A percentile compares a stretch with the other conserved stretches of the same genome.
phyloP scores from a whole-genome alignment of 2,888 invertebrate genomes.

The Polydrusus tereticollis region DNA sequence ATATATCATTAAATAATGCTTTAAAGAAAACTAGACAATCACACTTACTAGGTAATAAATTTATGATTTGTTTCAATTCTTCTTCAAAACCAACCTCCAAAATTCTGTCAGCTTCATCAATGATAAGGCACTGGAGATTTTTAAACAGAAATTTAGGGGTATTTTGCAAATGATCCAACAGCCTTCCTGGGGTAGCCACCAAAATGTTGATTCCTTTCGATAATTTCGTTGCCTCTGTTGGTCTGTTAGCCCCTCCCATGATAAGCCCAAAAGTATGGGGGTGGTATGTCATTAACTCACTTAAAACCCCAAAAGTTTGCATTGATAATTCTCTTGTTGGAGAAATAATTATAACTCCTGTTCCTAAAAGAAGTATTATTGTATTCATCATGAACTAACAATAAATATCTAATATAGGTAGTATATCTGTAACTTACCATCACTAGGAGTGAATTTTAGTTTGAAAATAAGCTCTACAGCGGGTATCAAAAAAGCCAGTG shows the following conservation, averaged over 20 bases:
- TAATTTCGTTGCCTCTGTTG: conserved; percentile 91
- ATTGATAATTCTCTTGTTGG: conserved; percentile 97
- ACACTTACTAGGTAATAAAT: conserved; percentile 91
- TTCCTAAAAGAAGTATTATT: conserved; percentile 70
- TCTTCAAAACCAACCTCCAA: conserved; percentile 98
- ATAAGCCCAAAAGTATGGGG: conserved; percentile 94
- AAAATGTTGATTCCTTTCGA: conserved; percentile 91
- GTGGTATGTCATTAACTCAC: conserved; percentile 91
- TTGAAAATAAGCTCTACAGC: conserved; percentile 94
- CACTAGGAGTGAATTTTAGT: conserved; percentile 90
- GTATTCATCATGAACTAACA: too few species aligned
- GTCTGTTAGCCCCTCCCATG: conserved; percentile 94
- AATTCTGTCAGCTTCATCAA: conserved; percentile 98
- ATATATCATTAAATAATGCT: neutral
- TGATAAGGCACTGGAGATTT: conserved; percentile 93
- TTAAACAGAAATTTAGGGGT: conserved; percentile 91
- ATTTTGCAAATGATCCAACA: conserved; percentile 93
- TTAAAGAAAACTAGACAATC: neutral
- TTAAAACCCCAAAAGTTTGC: conserved; percentile 97
- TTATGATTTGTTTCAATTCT: conserved; percentile 94
- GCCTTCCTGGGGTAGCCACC: conserved; percentile 95
- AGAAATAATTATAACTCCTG: conserved; percentile 93
- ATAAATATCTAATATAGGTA: too few species aligned
- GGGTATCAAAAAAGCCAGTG: conserved; percentile 94
- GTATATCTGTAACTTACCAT: too few species aligned